phyloP scores from a whole-genome alignment of 2,113 vertebrate genomes.

The Nothoprocta perdicaria region DNA sequence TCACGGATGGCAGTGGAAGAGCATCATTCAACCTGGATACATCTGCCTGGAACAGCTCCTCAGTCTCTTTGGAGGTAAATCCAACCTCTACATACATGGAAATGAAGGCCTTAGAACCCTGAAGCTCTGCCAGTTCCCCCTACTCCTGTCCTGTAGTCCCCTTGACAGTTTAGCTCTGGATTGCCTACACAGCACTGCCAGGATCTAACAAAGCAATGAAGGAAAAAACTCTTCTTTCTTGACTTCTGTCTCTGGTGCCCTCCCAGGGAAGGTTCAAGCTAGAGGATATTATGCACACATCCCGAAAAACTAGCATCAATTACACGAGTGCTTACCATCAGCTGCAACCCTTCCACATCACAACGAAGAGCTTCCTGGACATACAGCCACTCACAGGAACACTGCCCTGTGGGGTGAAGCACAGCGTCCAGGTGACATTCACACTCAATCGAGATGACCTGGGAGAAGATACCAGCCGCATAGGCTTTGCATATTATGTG shows the following conservation, averaged over 20 bases:
- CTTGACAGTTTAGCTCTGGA: background rate
- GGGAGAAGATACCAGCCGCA: slow-evolving; percentile 45
- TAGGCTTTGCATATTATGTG: slow-evolving; percentile 72
- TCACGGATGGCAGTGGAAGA: slow-evolving; percentile 55
- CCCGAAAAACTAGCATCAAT: background rate
- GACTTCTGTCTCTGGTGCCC: background rate
- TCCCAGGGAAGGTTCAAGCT: slow-evolving; percentile 64
- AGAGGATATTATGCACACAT: background rate
- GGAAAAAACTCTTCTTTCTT: background rate
- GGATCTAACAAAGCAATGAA: background rate
- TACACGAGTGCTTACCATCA: slow-evolving; percentile 39
- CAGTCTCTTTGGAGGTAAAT: slow-evolving; percentile 63
- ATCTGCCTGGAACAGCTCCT: slow-evolving; percentile 58
- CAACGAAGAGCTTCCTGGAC: slow-evolving; percentile 66
- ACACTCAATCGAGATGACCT: slow-evolving; percentile 36
- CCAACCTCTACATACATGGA: background rate
- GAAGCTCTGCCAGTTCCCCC: background rate
- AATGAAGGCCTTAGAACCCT: background rate
- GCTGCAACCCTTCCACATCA: slow-evolving; percentile 63
- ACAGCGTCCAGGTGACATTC: slow-evolving; percentile 60
- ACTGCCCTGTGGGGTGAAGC: slow-evolving; percentile 54
- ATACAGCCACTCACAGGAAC: background rate
- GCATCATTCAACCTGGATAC: slow-evolving; percentile 58
- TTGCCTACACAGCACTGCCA: background rate
- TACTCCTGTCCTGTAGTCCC: background rate